Evolutionary conservation across 1,140 invertebrate genomes (phyloP).

Genomic region (Orius laevigatus): DNA sequence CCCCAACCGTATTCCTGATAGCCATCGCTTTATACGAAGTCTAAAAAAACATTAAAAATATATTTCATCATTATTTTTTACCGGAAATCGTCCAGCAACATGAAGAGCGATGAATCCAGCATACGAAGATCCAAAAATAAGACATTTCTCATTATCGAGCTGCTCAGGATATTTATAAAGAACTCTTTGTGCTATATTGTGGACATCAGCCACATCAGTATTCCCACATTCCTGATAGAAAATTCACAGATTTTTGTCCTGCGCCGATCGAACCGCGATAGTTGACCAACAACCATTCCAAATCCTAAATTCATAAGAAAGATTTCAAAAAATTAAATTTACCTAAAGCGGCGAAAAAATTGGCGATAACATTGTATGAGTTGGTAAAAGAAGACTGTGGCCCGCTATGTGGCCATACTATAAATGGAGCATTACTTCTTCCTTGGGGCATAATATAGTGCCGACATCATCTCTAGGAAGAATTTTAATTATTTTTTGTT

Average conservation of each 20-base stretch:
- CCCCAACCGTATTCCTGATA: constrained; percentile 63
- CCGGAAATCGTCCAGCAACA: constrained; percentile 67
- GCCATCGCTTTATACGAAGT: constrained; percentile 53
- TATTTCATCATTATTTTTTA: constrained; percentile 44
- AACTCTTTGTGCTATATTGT: constrained; percentile 39
- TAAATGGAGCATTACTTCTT: constrained; percentile 33
- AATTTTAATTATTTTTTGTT: no score
- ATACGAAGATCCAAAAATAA: constrained; percentile 67
- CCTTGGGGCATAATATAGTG: constrained; percentile 39
- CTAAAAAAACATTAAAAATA: constrained; percentile 24
- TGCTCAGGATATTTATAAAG: constrained; percentile 31
- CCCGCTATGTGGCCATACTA: constrained; percentile 65
- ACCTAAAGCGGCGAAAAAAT: constrained; percentile 41
- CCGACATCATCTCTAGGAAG: constrained; percentile 23
- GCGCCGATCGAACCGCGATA: constrained; percentile 74
- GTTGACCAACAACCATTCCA: constrained; percentile 59
- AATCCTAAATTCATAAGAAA: no score
- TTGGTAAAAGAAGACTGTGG: constrained; percentile 53
- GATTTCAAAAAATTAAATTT: constrained; percentile 10
- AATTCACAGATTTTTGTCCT: constrained; percentile 55
- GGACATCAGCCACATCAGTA: constrained; percentile 66
- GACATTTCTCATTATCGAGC: constrained; percentile 36
- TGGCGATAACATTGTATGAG: constrained; percentile 35
- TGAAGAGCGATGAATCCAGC: constrained; percentile 80
- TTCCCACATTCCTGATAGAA: constrained; percentile 56